These are phyloP conservation scores for Troilus luridus DNA, from an alignment of 2,888 invertebrate species.

Conservation along the genomic window DNA sequence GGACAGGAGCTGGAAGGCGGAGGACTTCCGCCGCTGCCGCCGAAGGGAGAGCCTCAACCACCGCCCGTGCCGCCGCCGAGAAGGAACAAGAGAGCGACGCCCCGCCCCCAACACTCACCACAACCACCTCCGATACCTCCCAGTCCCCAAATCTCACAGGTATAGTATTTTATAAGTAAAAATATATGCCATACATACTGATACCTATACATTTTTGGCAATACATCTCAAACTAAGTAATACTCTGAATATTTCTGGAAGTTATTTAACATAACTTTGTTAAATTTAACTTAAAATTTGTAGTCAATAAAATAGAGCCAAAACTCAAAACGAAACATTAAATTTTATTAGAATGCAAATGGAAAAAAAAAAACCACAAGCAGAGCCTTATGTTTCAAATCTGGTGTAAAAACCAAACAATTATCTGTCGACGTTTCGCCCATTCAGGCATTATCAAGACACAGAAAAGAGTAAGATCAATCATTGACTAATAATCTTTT, in stretches of 20 bases:
- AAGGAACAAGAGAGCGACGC: conserved; percentile 70
- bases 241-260: not conserved
- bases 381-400: no score
- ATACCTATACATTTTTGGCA: not conserved
- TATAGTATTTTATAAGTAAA: not conserved
- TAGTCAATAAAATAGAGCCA: no score
- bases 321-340: no score
- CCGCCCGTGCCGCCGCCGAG: conserved; percentile 78
- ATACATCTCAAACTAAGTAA: not conserved
- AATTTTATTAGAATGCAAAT: no score
- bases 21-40: conserved; percentile 76
- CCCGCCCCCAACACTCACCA: conserved; percentile 66
- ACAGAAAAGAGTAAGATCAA: no score
- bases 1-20: conserved; percentile 61
- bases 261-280: not conserved
- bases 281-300: not conserved
- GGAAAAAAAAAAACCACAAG: no score
- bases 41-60: conserved; percentile 74
- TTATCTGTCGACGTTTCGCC: no score
- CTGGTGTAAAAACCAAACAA: no score
- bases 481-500: no score
- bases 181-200: no score
- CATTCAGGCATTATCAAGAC: no score
- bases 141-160: conserved; percentile 44
- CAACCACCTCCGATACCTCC: conserved; percentile 46